These are phyloP conservation scores for Hylomyscus alleni DNA, from an alignment of 2,797 vertebrate genomes.

Conservation along the genomic window DNA sequence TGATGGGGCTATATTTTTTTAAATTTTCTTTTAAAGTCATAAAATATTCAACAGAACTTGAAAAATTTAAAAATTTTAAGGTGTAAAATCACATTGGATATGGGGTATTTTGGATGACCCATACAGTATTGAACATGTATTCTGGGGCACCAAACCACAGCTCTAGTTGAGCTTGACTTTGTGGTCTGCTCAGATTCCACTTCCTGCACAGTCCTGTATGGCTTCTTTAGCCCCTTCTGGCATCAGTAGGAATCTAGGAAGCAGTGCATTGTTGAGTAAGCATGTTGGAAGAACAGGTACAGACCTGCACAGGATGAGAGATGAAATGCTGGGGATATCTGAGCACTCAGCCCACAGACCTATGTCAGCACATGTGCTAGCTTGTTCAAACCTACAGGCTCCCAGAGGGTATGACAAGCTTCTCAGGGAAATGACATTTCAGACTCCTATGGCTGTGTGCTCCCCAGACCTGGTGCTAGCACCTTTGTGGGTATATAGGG, in stretches of 20 bases:
- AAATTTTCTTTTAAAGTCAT: background rate
- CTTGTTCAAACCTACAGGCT: fast-evolving
- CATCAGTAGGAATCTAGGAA: background rate
- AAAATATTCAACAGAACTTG: background rate
- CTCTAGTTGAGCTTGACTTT: background rate
- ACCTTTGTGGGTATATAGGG: fast-evolving
- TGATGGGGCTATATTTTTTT: background rate
- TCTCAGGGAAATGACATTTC: background rate
- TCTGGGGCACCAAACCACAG: background rate
- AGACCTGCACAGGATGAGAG: background rate
- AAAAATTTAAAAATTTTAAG: background rate
- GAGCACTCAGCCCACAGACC: no score
- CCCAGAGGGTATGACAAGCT: background rate
- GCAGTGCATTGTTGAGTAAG: background rate
- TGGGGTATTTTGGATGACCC: background rate
- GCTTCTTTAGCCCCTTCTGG: background rate
- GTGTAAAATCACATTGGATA: background rate
- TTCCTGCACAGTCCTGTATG: background rate
- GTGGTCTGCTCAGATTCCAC: background rate
- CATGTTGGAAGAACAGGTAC: background rate
- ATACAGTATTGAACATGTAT: background rate
- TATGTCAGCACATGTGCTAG: fast-evolving
- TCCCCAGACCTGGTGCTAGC: background rate
- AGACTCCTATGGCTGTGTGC: no score
- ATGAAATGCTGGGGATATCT: background rate